Percentiles rank a stretch among this genome's conserved stretches.
These are phyloP conservation scores for Diabrotica virgifera DNA, from an alignment of 1,140 invertebrate genomes.

Conservation along the genomic window DNA sequence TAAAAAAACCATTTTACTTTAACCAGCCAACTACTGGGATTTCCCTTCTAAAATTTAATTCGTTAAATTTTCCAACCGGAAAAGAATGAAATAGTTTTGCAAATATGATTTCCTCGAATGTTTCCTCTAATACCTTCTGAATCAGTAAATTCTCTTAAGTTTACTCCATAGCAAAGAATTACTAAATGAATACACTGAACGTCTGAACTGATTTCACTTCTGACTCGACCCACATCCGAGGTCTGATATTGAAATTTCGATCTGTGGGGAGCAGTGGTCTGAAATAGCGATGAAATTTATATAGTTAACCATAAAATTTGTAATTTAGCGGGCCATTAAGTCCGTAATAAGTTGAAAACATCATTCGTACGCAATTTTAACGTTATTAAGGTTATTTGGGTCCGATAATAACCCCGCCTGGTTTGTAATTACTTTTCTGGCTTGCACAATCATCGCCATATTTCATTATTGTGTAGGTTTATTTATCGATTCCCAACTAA, in stretches of 20 bases:
- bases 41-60: too few species aligned
- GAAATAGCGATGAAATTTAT: constrained; percentile 19
- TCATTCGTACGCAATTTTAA: constrained; percentile 37
- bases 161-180: too few species aligned
- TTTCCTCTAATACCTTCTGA: too few species aligned
- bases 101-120: too few species aligned
- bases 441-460: constrained; percentile 37
- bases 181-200: too few species aligned
- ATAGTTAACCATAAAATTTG: constrained; percentile 38
- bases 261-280: neutral
- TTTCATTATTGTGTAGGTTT: constrained; percentile 28
- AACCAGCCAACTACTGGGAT: too few species aligned
- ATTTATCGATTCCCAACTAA: constrained; percentile 14
- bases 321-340: constrained; percentile 41
- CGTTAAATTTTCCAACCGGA: too few species aligned
- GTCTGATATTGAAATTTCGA: neutral
- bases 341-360: constrained; percentile 39
- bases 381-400: constrained; percentile 37
- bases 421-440: constrained; percentile 33
- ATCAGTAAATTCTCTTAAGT: too few species aligned
- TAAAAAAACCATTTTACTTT: too few species aligned
- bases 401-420: constrained; percentile 30
- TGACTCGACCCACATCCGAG: neutral
- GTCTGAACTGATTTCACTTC: neutral
- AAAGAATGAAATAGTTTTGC: too few species aligned